Evolutionary conservation across 2,797 vertebrate genomes (phyloP).

Genomic region (Crenichthys baileyi): DNA sequence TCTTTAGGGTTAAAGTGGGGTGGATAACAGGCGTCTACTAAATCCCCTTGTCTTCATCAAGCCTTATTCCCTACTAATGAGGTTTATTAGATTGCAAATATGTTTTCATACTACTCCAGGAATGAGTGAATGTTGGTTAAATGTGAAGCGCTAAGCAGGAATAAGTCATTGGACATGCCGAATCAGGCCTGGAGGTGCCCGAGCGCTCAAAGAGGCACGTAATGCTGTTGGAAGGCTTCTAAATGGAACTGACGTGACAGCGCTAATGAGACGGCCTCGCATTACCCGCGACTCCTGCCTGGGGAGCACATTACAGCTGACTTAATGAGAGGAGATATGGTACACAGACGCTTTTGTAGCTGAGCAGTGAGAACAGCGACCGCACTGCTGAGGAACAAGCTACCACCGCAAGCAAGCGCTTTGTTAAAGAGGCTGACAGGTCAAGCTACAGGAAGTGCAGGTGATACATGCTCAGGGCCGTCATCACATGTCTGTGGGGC

Average conservation of each 20-base stretch:
- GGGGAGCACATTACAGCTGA: slow-evolving; percentile 66
- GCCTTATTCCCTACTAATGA: slow-evolving; percentile 77
- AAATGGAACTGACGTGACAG: slow-evolving; percentile 78
- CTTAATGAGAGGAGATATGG: slow-evolving; percentile 77
- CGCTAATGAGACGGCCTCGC: slow-evolving; percentile 76
- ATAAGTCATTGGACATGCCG: slow-evolving; percentile 75
- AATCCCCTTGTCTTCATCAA: slow-evolving; percentile 75
- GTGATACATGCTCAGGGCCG: slow-evolving; percentile 39
- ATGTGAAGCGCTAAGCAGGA: slow-evolving; percentile 67
- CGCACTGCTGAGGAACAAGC: slow-evolving; percentile 55
- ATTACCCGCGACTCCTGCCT: slow-evolving; percentile 68
- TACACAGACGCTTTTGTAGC: slow-evolving; percentile 65
- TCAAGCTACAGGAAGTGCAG: slow-evolving; percentile 34
- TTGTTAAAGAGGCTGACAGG: slow-evolving; percentile 66
- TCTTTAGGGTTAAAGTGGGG: slow-evolving; percentile 60
- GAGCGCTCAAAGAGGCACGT: slow-evolving; percentile 56
- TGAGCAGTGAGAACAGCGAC: slow-evolving; percentile 62
- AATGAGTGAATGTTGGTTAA: slow-evolving; percentile 76
- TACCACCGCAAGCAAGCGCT: slow-evolving; percentile 44
- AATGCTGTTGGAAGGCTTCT: slow-evolving; percentile 63
- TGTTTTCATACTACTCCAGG: slow-evolving; percentile 75
- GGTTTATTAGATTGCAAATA: slow-evolving; percentile 83
- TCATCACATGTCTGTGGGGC: slow-evolving; percentile 3
- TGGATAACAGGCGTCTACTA: slow-evolving; percentile 57
- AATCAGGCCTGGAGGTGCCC: slow-evolving; percentile 57